Evolutionary conservation across 2,888 invertebrate genomes (phyloP), one percentile per base, ranked within the genome.

Genomic region (Erebia aethiops): DNA sequence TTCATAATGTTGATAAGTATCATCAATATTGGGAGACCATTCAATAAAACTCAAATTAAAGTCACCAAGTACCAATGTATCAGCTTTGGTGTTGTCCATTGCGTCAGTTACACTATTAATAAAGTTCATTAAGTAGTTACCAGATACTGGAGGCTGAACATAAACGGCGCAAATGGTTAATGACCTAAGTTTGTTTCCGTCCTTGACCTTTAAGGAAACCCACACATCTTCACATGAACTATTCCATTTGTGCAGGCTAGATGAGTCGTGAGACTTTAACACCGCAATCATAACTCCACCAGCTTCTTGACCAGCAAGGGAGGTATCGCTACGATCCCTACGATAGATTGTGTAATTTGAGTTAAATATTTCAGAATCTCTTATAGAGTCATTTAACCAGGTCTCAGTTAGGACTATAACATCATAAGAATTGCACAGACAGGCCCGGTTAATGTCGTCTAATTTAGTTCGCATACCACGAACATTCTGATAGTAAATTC

Each of bases 41-140:
- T 60, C 41, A 18, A 70, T 61, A 54, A 60, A 70, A 41, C 70
- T 58, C 21, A 70, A n/a, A 43, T 70, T 70, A 52, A 70, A 70
- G 16, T 70, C 69, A 13, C 69, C 69, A 16, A 70, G 18, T 10
- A 70, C 7, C 18, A 60, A 5, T 4, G 16, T 51, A n/a, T 61
- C 60, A 58, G 46, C 69, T 16, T 41, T 65, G 9, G 26, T 57
- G 13, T 21, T 16, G 21, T 58, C 35, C n/a, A 64, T 13, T 49
- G 63, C 57, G 9, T 58, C 21, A 16, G 57, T 58, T 2, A 49
- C 57, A 57, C 60, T 64, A 26, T 64, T 57, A 35, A 69, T 11
- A 58, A 64, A 57, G 43, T 35, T 49, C 2, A 18, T 11, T 69
- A 69, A 14, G 8, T 58, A n/a, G n/a, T n/a, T n/a, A 57, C 21